These are phyloP conservation scores for Heliothis virescens DNA, from an alignment of 1,140 invertebrate species.

Conservation along the genomic window DNA sequence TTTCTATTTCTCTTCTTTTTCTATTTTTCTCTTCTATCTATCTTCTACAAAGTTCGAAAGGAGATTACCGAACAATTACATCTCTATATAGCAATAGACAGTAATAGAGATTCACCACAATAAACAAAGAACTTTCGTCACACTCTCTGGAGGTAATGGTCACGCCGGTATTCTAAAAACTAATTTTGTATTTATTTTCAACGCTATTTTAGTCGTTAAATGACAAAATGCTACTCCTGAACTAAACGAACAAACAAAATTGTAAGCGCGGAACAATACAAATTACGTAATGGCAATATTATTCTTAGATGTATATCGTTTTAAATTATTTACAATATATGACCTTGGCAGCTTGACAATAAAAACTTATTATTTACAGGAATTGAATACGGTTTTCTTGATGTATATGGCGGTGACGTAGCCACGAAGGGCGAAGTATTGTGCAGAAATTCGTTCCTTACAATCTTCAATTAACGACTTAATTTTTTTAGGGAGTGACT, in stretches of 20 bases:
- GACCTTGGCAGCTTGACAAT: slow-evolving; percentile 22
- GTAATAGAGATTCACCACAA: slow-evolving; percentile 37
- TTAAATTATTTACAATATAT: slow-evolving; percentile 32
- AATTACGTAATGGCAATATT: slow-evolving; percentile 41
- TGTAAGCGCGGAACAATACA: slow-evolving; percentile 24
- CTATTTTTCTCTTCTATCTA: no score
- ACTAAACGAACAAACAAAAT: slow-evolving; percentile 5
- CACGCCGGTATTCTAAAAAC: slow-evolving; percentile 22
- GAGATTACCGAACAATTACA: slow-evolving; percentile 36
- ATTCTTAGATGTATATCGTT: slow-evolving; percentile 32
- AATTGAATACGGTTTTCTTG: slow-evolving; percentile 15
- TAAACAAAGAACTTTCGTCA: slow-evolving; percentile 46
- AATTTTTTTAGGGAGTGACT: background rate
- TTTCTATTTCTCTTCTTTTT: no score
- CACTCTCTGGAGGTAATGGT: slow-evolving; percentile 38
- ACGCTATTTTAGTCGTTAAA: slow-evolving; percentile 13
- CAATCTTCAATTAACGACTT: no score
- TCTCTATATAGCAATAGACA: slow-evolving; percentile 16
- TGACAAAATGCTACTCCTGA: slow-evolving; percentile 5
- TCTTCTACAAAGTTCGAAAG: slow-evolving; percentile 27
- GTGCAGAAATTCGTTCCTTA: slow-evolving; percentile 14
- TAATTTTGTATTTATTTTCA: slow-evolving; percentile 31
- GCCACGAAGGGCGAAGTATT: slow-evolving; percentile 22
- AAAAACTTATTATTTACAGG: slow-evolving; percentile 25
- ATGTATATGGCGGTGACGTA: slow-evolving; percentile 11